Base-by-base conservation (phyloP, 2,888 invertebrate species). In the Heliconius ismenius region DNA sequence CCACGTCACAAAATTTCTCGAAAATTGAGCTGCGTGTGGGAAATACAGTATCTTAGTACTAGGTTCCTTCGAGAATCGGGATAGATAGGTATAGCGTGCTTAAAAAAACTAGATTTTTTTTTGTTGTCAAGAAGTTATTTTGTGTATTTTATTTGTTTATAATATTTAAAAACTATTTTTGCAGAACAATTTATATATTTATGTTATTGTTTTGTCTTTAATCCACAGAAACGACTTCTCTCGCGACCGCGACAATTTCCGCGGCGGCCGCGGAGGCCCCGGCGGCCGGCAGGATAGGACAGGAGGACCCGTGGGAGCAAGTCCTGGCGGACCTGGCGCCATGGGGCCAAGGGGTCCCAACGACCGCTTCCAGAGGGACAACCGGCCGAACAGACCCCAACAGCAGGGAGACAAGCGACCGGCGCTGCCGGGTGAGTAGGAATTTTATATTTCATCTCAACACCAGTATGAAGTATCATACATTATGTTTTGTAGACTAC, bases 211-310 rank as follows among this genome's bases (percentile, higher is more conserved):
- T 13, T 18, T 9, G 21, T 13, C n/a, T 32, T 64, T 32, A 15
- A 32, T 32, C n/a, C 2, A 26, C 73, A 82, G 81, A 64, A 83
- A 81, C 63, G 84, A 81, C 67, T 85, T 82, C 76, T 82, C 81
- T 39, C 87, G 89, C 58, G 87, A 87, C 28, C 86, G 88, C 49
- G 88, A 87, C 78, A 83, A 84, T 28, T 87, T 86, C 85, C 87
- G 88, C 77, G 89, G 90, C 11, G 87, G 87, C 0, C 84, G 85
- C 4, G 85, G 83, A 4, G 82, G 83, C 7, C 81, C 78, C 3
- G 79, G 78, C 4, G 80, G 80, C 2, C 81, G 80, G 0, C 77
- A 74, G 49, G 79, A 80, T 39, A 82, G 83, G 13, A 43, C 43
- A 18, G 43, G 83, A 0, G 43, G 83, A 0, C 83, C 79, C 58